Conservation (phyloP, 2,113 vertebrate genomes). For the Laticauda colubrina region DNA sequence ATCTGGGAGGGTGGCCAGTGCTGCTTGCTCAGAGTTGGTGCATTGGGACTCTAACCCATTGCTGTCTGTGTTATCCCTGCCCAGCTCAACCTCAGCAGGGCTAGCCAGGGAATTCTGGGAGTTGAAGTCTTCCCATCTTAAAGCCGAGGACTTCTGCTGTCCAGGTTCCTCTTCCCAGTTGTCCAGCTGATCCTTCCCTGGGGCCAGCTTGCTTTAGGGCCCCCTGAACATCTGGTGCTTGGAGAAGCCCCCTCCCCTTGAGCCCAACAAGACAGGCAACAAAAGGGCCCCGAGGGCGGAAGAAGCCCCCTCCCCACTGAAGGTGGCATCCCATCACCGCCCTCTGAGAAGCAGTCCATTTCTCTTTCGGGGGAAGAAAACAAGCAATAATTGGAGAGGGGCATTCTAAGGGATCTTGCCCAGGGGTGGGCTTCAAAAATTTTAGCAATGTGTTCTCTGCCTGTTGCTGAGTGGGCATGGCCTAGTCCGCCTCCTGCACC, state of each 20-base stretch:
- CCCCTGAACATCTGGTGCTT: neutral
- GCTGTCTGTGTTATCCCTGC: neutral
- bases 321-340: neutral
- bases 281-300: neutral
- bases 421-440: no score
- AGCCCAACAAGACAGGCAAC: neutral
- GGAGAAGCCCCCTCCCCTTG: neutral
- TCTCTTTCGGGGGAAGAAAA: constrained; percentile 2
- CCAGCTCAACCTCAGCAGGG: neutral
- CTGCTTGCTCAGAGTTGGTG: neutral
- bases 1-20: no score
- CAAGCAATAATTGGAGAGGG: constrained; percentile 68
- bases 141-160: no score
- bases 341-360: neutral
- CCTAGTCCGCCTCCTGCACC: no score
- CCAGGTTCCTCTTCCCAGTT: no score
- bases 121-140: neutral
- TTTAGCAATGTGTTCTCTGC: no score
- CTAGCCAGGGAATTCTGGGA: neutral
- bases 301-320: neutral
- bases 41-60: neutral
- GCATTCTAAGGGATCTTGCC: neutral
- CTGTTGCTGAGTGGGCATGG: no score
- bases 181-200: neutral
- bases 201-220: neutral